Base-by-base conservation (phyloP, 2,888 invertebrate genomes). In the Drosophila lacicola region DNA sequence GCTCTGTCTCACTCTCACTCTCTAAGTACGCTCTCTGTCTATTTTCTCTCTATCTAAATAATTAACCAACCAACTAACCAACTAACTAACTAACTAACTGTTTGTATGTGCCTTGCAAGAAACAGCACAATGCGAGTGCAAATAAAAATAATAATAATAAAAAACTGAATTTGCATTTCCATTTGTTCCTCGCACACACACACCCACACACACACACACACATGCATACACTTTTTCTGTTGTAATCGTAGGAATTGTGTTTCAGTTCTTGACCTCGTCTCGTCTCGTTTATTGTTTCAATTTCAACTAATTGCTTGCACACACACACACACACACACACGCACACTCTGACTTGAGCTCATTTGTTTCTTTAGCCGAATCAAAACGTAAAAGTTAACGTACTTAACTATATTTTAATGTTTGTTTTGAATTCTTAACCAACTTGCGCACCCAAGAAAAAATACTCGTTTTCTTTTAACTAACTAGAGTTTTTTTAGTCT, bases 101-200 rank as follows among this genome's bases (percentile, higher is more conserved):
- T 78, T 76, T 88, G 88, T 79, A 84, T 83, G 82, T 87, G 82
- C 85, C 75, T 83, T 83, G 80, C 74, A 77, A 82, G 53, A 70
- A 63, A 61, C 61, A 60, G 78, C 78, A 79, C 82, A 57, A 64
- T 63, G 80, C 77, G 56, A 80, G 74, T 78, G 81, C 75, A 78
- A 78, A 47, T 34, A 51, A 55, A 67, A 49, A 42, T 46, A 42
- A 17, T 25, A 45, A 51, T 49, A 50, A 34, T 55, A 51, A 42
- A 41, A 42, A 17, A 51, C 42, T 19, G 67, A 72, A 50, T 71
- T 78, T 79, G 74, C 84, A 85, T 85, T 72, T 74, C 68, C 70
- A 72, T 85, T 82, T 82, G 50, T 46, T 61, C 11, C 42, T 67
- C 78, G 29, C 29, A 63, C 63, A 25, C 42, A 63, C 62, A 60